phyloP scores from a whole-genome alignment of 2,797 vertebrate species.

The Menidia menidia region DNA sequence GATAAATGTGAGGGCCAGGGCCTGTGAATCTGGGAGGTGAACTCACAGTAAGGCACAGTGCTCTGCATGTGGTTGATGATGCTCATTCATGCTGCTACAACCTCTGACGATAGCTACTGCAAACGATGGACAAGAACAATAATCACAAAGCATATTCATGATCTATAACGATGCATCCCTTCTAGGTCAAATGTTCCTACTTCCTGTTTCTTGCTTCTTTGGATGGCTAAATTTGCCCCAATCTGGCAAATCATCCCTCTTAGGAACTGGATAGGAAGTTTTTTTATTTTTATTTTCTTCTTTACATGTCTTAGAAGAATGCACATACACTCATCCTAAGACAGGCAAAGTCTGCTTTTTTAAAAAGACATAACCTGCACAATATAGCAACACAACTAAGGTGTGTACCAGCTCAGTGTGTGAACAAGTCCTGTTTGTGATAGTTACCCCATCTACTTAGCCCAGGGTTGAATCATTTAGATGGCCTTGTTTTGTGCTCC shows the following conservation, averaged over 20 bases:
- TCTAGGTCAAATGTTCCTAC: not conserved
- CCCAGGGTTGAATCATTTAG: conserved; percentile 53
- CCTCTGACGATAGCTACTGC: conserved; percentile 44
- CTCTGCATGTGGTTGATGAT: conserved; percentile 71
- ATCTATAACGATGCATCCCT: not conserved
- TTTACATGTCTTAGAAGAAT: conserved; percentile 37
- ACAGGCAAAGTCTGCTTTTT: conserved; percentile 30
- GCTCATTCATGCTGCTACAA: conserved; percentile 75
- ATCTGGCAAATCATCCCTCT: conserved; percentile 33
- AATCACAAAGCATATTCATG: conserved; percentile 39
- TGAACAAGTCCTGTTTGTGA: conserved; percentile 10
- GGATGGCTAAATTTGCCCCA: conserved; percentile 54
- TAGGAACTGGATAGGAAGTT: conserved; percentile 50
- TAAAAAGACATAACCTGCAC: conserved; percentile 69
- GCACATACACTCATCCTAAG: conserved; percentile 11
- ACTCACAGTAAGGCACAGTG: conserved; percentile 85
- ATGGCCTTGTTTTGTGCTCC: conserved; percentile 41
- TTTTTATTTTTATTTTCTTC: conserved; percentile 30
- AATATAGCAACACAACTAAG: conserved; percentile 28
- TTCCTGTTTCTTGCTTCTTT: conserved; percentile 52
- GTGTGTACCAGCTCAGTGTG: conserved; percentile 12
- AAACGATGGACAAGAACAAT: conserved; percentile 43
- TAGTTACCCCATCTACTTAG: conserved; percentile 29
- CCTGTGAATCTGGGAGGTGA: conserved; percentile 71
- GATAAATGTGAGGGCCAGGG: conserved; percentile 53